A percentile compares a stretch with the other conserved stretches of the same genome.
phyloP scores from a whole-genome alignment of 1,140 invertebrate genomes.

The Pogonomyrmex barbatus region DNA sequence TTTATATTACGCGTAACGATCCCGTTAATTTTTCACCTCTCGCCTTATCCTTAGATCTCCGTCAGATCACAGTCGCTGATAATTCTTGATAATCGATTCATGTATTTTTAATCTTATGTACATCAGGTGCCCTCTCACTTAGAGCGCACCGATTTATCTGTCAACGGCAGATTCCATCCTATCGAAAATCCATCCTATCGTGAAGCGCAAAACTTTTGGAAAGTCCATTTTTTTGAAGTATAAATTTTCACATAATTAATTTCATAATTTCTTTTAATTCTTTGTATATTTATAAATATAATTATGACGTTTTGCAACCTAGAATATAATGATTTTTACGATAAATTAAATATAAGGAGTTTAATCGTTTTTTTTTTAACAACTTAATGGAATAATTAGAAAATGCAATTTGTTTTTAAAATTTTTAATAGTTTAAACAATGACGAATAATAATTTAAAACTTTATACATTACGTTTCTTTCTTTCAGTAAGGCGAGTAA shows the following conservation, averaged over 20 bases:
- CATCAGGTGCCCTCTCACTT: neutral
- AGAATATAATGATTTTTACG: neutral
- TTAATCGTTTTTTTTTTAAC: conserved; percentile 12
- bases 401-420: neutral
- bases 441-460: neutral
- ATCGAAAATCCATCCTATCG: neutral
- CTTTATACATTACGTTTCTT: neutral
- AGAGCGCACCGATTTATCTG: neutral
- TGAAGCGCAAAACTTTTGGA: neutral
- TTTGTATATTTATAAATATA: conserved; percentile 9
- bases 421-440: neutral
- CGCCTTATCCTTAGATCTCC: conserved; percentile 23
- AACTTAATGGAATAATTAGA: conserved; percentile 1
- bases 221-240: neutral
- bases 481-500: neutral
- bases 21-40: neutral
- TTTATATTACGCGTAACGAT: conserved; percentile 28
- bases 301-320: neutral
- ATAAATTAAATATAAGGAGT: neutral
- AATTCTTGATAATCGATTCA: conserved; percentile 1
- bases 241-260: neutral
- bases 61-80: neutral
- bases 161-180: neutral
- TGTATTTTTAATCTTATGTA: neutral
- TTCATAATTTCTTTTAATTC: neutral